Percentiles rank a stretch among this genome's conserved stretches.
These are phyloP conservation scores for Dendrocincla fuliginosa DNA, from an alignment of 2,797 vertebrate genomes.

Conservation along the genomic window DNA sequence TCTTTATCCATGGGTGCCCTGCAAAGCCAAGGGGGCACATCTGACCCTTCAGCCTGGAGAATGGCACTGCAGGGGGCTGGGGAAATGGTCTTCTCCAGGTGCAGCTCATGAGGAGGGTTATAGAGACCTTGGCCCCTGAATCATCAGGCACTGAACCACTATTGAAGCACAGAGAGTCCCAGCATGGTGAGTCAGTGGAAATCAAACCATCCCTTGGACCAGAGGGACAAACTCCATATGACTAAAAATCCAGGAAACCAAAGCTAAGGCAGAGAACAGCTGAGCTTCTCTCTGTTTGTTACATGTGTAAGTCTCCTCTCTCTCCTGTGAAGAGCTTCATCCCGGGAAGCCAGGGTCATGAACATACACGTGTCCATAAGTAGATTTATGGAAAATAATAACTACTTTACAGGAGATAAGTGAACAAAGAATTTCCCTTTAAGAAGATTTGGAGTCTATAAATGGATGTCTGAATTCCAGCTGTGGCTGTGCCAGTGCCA, in stretches of 20 bases:
- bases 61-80: not conserved
- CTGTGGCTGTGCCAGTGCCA: not conserved
- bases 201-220: not conserved
- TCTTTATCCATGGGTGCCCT: not conserved
- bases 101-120: accelerated
- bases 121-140: not conserved
- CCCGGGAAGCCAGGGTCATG: not conserved
- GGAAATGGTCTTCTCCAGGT: not conserved
- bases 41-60: not conserved
- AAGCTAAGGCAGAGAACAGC: not conserved
- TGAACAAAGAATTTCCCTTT: not conserved
- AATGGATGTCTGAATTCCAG: not conserved
- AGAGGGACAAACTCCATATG: not conserved
- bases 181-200: not conserved
- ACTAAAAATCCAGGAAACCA: not conserved
- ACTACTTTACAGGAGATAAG: not conserved
- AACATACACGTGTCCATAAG: not conserved
- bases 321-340: not conserved
- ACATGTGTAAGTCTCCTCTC: accelerated
- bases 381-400: not conserved
- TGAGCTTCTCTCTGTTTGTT: not conserved
- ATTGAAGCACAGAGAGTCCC: not conserved
- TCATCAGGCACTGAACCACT: not conserved
- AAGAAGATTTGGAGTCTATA: not conserved
- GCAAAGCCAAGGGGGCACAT: accelerated